Percentiles rank a stretch among this genome's conserved stretches.
Evolutionary conservation across 2,888 invertebrate genomes (phyloP).

Genomic region (Hermaeophaga mercurialis): DNA sequence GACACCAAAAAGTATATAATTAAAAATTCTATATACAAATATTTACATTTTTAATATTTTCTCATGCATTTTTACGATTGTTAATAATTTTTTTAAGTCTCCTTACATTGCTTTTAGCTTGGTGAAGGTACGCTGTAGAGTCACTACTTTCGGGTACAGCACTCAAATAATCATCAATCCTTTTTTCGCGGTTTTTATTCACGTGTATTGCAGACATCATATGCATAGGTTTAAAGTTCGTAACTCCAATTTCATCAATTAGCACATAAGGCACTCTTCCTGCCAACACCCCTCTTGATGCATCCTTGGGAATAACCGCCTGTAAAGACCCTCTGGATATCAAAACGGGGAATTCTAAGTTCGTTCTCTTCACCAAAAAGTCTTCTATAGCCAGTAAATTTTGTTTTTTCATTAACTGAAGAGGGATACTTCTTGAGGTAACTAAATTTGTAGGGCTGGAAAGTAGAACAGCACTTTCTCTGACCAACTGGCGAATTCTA

Average conservation of each 20-base stretch:
- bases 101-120: conserved; percentile 49
- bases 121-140: conserved; percentile 40
- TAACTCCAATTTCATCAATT: conserved; percentile 76
- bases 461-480: conserved; percentile 71
- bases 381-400: conserved; percentile 80
- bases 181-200: conserved; percentile 48
- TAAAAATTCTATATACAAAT: conserved; percentile 23
- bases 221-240: conserved; percentile 76
- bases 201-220: conserved; percentile 68
- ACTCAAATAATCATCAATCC: conserved; percentile 49
- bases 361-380: conserved; percentile 67
- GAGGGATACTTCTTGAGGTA: conserved; percentile 73
- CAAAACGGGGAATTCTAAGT: conserved; percentile 66
- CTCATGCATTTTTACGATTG: conserved; percentile 48
- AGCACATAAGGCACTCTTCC: conserved; percentile 78
- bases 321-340: conserved; percentile 76
- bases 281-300: conserved; percentile 72
- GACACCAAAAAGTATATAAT: conserved; percentile 9
- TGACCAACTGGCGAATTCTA: conserved; percentile 69
- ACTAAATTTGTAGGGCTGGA: conserved; percentile 58
- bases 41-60: conserved; percentile 25
- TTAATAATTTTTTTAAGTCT: conserved; percentile 46
- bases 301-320: conserved; percentile 78
- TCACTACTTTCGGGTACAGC: conserved; percentile 44
- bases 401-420: conserved; percentile 68